Conservation (phyloP, 2,888 invertebrate species). For the Norana najaformis region DNA sequence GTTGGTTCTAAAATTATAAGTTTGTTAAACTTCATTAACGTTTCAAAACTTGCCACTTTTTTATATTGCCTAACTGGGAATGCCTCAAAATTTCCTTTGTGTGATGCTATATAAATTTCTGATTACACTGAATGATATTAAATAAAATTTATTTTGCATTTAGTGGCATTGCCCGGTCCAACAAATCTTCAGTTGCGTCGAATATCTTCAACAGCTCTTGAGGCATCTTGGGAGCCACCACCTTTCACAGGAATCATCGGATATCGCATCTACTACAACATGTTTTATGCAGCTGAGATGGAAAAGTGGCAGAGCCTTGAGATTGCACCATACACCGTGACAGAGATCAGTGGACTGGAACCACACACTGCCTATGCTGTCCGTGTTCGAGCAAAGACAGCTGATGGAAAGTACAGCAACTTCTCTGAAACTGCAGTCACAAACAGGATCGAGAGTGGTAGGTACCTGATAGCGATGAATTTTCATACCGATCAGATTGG, state of each 20-base stretch:
- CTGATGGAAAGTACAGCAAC: constrained; percentile 57
- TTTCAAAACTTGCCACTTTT: neutral
- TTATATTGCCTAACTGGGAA: neutral
- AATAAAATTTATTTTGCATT: neutral
- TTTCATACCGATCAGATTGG: neutral
- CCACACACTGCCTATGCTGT: constrained; percentile 54
- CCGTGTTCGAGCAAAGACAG: constrained; percentile 55
- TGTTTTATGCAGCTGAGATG: constrained; percentile 52
- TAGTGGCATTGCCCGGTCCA: constrained; percentile 87
- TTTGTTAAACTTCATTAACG: neutral
- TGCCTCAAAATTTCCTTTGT: neutral
- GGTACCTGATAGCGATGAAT: neutral
- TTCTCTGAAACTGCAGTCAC: constrained; percentile 48
- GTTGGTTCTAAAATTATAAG: neutral
- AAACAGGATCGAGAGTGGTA: constrained; percentile 32
- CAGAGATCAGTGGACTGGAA: constrained; percentile 50
- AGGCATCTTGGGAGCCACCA: constrained; percentile 71
- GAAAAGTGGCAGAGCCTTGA: constrained; percentile 54
- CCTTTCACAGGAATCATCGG: constrained; percentile 59
- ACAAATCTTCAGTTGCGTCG: constrained; percentile 91
- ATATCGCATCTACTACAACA: constrained; percentile 58
- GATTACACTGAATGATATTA: neutral
- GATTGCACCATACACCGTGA: constrained; percentile 55
- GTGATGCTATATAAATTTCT: neutral
- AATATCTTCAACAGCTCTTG: constrained; percentile 87